Conservation (phyloP, 2,113 vertebrate species). For the Psophia crepitans region DNA sequence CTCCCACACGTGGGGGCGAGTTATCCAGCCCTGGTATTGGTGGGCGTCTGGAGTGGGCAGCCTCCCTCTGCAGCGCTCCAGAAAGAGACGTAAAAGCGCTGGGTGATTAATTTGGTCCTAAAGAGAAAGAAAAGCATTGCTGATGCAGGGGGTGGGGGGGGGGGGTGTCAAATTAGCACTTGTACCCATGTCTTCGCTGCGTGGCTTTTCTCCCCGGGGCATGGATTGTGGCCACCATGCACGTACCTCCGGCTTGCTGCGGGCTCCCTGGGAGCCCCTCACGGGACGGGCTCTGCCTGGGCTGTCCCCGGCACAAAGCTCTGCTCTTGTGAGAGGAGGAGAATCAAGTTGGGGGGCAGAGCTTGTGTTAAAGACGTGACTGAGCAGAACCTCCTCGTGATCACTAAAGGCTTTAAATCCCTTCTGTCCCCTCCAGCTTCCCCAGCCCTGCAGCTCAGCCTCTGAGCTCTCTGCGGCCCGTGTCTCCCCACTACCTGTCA, state of each 20-base stretch:
- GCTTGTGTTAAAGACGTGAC: background rate
- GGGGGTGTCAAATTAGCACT: background rate
- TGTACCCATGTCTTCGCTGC: accelerated
- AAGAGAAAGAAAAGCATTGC: background rate
- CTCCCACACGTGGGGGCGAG: accelerated
- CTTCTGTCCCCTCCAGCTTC: accelerated
- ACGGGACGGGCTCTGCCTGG: background rate
- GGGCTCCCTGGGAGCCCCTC: background rate
- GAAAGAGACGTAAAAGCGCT: background rate
- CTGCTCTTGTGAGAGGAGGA: background rate
- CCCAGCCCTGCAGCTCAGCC: background rate
- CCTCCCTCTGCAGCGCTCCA: background rate
- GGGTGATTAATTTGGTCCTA: background rate
- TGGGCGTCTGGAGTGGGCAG: background rate
- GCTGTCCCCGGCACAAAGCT: background rate
- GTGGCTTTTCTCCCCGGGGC: accelerated
- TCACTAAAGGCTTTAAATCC: background rate
- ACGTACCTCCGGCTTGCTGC: accelerated
- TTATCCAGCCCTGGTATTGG: background rate
- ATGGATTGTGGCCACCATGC: background rate
- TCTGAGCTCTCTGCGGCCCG: background rate
- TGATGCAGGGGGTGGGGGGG: background rate
- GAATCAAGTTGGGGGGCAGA: background rate
- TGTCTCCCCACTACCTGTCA: background rate
- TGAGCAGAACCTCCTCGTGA: background rate